phyloP scores from a whole-genome alignment of 2,888 invertebrate genomes.

The Callinectes sapidus region DNA sequence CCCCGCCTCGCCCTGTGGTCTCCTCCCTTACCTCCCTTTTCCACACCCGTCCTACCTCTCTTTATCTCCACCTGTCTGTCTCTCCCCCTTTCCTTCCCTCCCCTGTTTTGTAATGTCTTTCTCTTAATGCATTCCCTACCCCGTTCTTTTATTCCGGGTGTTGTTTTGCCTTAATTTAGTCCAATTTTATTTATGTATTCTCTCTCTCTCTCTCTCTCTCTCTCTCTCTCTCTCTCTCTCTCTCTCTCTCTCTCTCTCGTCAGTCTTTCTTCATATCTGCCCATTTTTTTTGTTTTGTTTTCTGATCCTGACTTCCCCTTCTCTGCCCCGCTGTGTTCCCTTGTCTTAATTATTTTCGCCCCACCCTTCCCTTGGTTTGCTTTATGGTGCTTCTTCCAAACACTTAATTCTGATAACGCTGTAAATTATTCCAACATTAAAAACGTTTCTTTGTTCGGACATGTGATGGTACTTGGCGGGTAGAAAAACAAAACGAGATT shows the following conservation, averaged over 20 bases:
- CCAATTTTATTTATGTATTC: not conserved
- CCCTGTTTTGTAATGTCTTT: not conserved
- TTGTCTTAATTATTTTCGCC: constrained; percentile 31
- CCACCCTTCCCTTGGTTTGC: constrained; percentile 32
- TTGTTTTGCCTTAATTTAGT: not conserved
- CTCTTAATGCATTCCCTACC: not conserved
- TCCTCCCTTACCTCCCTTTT: constrained; percentile 19
- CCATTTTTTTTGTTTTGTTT: constrained; percentile 12
- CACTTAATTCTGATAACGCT: constrained; percentile 30
- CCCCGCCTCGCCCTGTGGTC: not conserved
- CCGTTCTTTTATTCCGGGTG: not conserved
- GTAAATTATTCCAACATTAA: constrained; percentile 3
- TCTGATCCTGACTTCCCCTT: not conserved
- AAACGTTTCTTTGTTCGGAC: not conserved
- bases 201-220: not conserved
- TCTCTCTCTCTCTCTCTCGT: constrained; percentile 38
- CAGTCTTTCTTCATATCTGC: constrained; percentile 7
- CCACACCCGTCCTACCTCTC: constrained; percentile 10
- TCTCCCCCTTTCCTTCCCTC: not conserved
- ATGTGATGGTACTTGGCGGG: not conserved
- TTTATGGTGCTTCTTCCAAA: constrained; percentile 32
- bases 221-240: constrained; percentile 26
- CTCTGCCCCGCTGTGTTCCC: not conserved
- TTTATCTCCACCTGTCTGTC: constrained; percentile 7
- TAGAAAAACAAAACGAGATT: not conserved